Conservation (phyloP, 2,797 vertebrate genomes). For the Pseudochirops cupreus region DNA sequence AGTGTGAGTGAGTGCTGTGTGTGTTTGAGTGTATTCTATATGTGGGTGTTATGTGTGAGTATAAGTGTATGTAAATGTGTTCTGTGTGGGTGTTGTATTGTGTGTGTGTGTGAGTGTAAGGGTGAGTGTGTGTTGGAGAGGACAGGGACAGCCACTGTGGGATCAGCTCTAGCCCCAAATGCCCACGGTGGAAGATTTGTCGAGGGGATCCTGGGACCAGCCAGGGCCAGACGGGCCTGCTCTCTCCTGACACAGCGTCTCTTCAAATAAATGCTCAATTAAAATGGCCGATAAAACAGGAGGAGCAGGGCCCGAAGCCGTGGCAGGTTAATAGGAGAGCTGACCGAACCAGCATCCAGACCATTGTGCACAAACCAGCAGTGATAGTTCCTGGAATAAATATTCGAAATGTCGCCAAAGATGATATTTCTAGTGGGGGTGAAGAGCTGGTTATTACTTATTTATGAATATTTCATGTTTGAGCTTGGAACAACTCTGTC, state of each 20-base stretch:
- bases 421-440: fast-evolving
- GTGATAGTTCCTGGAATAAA: neutral
- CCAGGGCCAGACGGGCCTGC: slow-evolving; percentile 73
- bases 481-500: neutral
- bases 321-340: slow-evolving; percentile 55
- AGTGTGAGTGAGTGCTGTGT: too few relatives aligned
- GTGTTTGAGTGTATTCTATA: too few relatives aligned
- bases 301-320: slow-evolving; percentile 66
- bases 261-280: slow-evolving; percentile 78
- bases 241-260: slow-evolving; percentile 79
- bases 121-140: neutral
- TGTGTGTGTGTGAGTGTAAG: too few relatives aligned
- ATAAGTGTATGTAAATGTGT: too few relatives aligned
- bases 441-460: neutral
- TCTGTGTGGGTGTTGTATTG: too few relatives aligned
- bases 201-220: slow-evolving; percentile 27
- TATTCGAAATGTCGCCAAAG: fast-evolving
- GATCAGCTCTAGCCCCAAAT: neutral
- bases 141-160: too few relatives aligned
- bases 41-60: too few relatives aligned
- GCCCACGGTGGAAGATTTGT: neutral
- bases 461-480: neutral
- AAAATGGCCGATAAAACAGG: slow-evolving; percentile 73
- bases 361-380: neutral
- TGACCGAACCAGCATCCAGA: slow-evolving; percentile 27